phyloP scores from a whole-genome alignment of 1,140 invertebrate genomes.

The Neuroterus valhalla region DNA sequence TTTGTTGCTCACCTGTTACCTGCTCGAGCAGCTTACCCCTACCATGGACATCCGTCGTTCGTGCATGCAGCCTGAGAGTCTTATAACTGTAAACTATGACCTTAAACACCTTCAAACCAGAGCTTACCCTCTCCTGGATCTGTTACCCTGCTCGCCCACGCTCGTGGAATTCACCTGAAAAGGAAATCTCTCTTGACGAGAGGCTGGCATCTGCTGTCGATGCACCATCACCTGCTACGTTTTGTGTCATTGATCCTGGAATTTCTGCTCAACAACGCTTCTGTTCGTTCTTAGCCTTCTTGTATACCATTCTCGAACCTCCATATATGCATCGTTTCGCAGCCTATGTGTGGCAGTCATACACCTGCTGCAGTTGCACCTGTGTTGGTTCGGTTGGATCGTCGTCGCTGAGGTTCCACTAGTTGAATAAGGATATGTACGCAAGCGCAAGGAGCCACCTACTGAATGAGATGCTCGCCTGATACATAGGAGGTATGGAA shows the following conservation, averaged over 20 bases:
- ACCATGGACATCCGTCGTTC: constrained; percentile 35
- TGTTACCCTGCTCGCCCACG: constrained; percentile 66
- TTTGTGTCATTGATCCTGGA: neutral
- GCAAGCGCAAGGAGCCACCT: constrained; percentile 27
- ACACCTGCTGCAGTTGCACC: constrained; percentile 26
- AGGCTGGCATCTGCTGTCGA: neutral
- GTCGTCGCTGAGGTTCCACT: neutral
- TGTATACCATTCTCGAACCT: neutral
- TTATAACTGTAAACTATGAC: constrained; percentile 48
- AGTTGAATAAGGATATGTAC: neutral
- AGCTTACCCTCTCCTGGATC: constrained; percentile 44
- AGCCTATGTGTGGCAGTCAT: neutral
- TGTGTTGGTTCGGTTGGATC: neutral
- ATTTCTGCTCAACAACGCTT: neutral
- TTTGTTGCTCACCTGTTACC: constrained; percentile 61
- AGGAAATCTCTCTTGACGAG: constrained; percentile 62
- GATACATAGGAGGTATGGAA: constrained; percentile 49
- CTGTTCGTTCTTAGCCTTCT: too few species aligned
- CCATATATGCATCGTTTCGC: neutral
- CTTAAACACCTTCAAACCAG: constrained; percentile 56
- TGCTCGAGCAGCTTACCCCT: constrained; percentile 47
- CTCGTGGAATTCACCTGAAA: constrained; percentile 69
- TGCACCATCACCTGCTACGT: neutral
- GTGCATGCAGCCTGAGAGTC: constrained; percentile 43
- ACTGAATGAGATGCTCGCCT: constrained; percentile 43